A percentile compares a stretch with the other conserved stretches of the same genome.
Evolutionary conservation across 2,888 invertebrate genomes (phyloP).

Genomic region (Meganola albula): DNA sequence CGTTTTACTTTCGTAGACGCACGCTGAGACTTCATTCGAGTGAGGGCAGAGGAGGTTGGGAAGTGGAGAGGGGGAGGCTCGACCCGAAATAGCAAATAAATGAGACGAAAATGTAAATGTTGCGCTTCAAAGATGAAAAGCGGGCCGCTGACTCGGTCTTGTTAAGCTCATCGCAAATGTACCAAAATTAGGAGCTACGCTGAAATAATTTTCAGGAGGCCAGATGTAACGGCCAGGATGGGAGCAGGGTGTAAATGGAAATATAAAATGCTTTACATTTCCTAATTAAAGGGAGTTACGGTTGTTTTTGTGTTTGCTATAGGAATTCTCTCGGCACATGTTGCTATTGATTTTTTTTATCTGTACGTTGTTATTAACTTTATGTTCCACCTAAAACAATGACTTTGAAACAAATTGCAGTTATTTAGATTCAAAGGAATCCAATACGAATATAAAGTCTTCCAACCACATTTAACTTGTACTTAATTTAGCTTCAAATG

Average conservation of each 20-base stretch:
- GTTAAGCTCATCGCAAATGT: slow-evolving; percentile 76
- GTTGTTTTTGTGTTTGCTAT: slow-evolving; percentile 17
- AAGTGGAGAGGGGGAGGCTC: slow-evolving; percentile 43
- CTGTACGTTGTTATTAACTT: slow-evolving; percentile 7
- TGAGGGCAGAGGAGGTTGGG: slow-evolving; percentile 45
- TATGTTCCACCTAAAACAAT: too few relatives aligned
- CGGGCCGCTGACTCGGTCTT: slow-evolving; percentile 67
- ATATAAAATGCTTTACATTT: slow-evolving; percentile 34
- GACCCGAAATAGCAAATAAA: slow-evolving; percentile 78
- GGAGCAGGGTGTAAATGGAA: slow-evolving; percentile 38
- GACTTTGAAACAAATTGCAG: background rate
- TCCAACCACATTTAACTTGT: too few relatives aligned
- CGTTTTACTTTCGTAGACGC: slow-evolving; percentile 70
- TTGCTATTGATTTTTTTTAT: slow-evolving; percentile 5
- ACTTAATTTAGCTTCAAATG: slow-evolving; percentile 11
- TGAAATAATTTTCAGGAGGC: slow-evolving; percentile 71
- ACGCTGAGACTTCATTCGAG: slow-evolving; percentile 71
- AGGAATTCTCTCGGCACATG: slow-evolving; percentile 18
- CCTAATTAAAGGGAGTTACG: slow-evolving; percentile 33
- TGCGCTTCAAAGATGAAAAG: slow-evolving; percentile 77
- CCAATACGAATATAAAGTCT: background rate
- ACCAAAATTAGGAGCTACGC: slow-evolving; percentile 72
- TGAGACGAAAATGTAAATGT: slow-evolving; percentile 79
- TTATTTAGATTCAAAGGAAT: background rate
- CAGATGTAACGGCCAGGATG: slow-evolving; percentile 57